Evolutionary conservation across 2,888 invertebrate species (phyloP).

Genomic region (Drosophila prostipennis): DNA sequence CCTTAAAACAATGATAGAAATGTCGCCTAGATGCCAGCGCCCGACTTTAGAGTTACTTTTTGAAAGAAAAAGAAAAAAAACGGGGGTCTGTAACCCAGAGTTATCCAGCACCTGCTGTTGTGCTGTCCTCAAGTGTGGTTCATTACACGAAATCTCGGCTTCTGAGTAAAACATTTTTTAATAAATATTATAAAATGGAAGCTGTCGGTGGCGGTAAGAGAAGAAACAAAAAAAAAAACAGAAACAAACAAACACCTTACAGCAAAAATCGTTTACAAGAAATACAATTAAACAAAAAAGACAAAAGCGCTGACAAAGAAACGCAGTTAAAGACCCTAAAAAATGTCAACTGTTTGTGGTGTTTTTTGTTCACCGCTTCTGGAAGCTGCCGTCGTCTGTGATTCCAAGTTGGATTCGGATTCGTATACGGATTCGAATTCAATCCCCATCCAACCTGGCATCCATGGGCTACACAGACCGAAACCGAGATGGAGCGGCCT

Average conservation of each 20-base stretch:
- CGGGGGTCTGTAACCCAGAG: constrained; percentile 37
- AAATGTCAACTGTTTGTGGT: constrained; percentile 67
- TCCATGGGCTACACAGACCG: constrained; percentile 63
- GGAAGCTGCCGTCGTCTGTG: constrained; percentile 57
- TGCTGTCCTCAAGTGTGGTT: constrained; percentile 57
- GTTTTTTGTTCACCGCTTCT: constrained; percentile 41
- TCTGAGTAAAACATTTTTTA: constrained; percentile 80
- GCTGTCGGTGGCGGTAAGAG: constrained; percentile 44
- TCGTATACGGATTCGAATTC: not conserved
- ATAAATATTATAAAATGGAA: constrained; percentile 75
- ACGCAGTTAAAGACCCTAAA: constrained; percentile 78
- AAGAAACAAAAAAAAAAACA: not conserved
- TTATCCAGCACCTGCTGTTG: constrained; percentile 66
- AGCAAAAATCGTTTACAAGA: constrained; percentile 73
- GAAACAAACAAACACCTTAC: constrained; percentile 30
- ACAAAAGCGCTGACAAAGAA: constrained; percentile 45
- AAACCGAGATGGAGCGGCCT: constrained; percentile 29
- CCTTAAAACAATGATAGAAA: constrained; percentile 82
- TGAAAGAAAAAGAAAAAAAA: not conserved
- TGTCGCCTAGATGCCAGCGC: constrained; percentile 49
- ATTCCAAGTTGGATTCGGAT: constrained; percentile 44
- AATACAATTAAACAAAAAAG: constrained; percentile 72
- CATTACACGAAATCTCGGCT: constrained; percentile 71
- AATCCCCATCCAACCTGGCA: constrained; percentile 41
- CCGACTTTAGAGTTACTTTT: constrained; percentile 13